Evolutionary conservation across 2,113 vertebrate species (phyloP).

Genomic region (Chloropsis cyanopogon): DNA sequence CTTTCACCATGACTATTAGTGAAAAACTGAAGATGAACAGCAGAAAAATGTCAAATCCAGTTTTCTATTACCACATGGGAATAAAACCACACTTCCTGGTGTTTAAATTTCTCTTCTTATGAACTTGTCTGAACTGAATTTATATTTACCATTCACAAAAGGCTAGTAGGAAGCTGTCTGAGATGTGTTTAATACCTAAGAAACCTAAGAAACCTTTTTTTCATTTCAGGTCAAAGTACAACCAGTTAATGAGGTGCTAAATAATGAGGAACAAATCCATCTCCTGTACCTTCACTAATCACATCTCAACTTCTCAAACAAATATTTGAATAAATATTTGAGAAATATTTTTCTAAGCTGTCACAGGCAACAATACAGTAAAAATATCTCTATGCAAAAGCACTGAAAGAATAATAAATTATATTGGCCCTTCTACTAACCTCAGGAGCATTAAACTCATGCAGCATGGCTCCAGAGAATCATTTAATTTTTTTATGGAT

Average conservation of each 20-base stretch:
- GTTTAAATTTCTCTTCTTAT: neutral
- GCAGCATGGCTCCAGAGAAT: neutral
- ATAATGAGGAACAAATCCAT: neutral
- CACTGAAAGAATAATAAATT: neutral
- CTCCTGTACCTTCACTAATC: neutral
- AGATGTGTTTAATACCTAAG: neutral
- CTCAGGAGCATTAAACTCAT: neutral
- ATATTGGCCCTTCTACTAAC: neutral
- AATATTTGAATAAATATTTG: neutral
- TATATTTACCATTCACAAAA: neutral
- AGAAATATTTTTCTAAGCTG: neutral
- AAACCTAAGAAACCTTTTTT: neutral
- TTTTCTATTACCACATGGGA: neutral
- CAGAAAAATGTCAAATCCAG: neutral
- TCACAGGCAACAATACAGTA: neutral
- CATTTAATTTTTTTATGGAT: neutral
- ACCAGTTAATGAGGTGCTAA: neutral
- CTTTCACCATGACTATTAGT: neutral
- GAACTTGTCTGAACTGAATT: neutral
- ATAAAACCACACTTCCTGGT: neutral
- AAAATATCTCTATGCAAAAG: neutral
- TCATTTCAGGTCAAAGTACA: neutral
- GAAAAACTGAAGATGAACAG: neutral
- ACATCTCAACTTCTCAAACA: neutral
- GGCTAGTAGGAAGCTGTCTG: neutral